Evolutionary conservation across 2,797 vertebrate species (phyloP).

Genomic region (Telmatherina bonti): DNA sequence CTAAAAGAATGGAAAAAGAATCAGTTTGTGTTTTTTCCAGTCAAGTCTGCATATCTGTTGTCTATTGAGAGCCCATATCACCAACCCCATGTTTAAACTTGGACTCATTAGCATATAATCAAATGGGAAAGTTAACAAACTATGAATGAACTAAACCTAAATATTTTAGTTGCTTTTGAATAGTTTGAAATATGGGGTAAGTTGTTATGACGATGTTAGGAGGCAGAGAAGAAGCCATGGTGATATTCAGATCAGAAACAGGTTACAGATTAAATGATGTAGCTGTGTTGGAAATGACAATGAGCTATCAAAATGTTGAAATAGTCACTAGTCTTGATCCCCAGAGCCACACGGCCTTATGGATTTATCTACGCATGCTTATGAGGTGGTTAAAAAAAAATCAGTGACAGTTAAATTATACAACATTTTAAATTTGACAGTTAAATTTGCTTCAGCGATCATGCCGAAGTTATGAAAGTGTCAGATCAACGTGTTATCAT

Average conservation of each 20-base stretch:
- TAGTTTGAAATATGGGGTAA: conserved; percentile 33
- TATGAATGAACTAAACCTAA: conserved; percentile 33
- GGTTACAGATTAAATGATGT: conserved; percentile 29
- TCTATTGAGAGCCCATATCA: conserved; percentile 24
- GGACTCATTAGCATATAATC: conserved; percentile 61
- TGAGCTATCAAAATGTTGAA: conserved; percentile 36
- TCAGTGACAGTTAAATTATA: conserved; percentile 30
- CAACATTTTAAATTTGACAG: conserved; percentile 34
- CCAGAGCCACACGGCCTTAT: conserved; percentile 1
- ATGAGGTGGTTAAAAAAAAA: conserved; percentile 12
- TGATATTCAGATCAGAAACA: conserved; percentile 9
- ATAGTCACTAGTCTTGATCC: conserved; percentile 37
- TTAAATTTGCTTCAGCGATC: conserved; percentile 29
- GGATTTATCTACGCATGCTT: conserved; percentile 8
- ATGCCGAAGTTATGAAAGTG: conserved; percentile 14
- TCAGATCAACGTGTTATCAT: conserved; percentile 3
- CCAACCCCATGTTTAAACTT: conserved; percentile 42
- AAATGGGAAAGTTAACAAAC: conserved; percentile 33
- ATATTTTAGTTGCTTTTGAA: conserved; percentile 45
- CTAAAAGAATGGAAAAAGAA: no score
- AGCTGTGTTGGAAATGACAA: conserved; percentile 51
- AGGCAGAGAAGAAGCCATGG: conserved; percentile 15
- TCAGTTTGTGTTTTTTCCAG: neutral
- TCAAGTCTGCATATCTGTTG: conserved; percentile 30
- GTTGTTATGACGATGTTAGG: conserved; percentile 26